Evolutionary conservation across 64 coral and sea anemone species (phyloP).

Genomic region (Montipora sp.): DNA sequence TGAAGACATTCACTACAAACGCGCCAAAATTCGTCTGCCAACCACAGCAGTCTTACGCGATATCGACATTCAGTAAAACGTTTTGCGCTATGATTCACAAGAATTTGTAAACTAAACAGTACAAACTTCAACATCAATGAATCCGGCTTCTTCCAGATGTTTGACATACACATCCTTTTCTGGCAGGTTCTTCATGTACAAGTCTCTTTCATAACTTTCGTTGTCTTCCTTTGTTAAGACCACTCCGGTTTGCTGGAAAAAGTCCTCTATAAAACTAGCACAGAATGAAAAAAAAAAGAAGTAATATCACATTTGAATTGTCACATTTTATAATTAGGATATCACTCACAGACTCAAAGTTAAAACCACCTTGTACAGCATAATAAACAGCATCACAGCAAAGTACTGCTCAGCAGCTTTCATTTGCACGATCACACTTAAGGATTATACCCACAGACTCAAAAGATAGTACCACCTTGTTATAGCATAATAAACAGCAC

Average conservation of each 20-base stretch:
- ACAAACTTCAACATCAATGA: slow-evolving; percentile 62
- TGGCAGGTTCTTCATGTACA: slow-evolving; percentile 42
- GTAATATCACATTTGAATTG: too few relatives aligned
- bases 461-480: too few relatives aligned
- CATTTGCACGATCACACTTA: too few relatives aligned
- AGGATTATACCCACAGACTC: too few relatives aligned
- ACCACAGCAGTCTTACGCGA: not conserved
- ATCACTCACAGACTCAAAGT: too few relatives aligned
- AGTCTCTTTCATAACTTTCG: not conserved
- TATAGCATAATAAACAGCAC: not conserved
- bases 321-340: too few relatives aligned
- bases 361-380: too few relatives aligned
- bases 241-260: slow-evolving; percentile 47
- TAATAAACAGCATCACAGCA: too few relatives aligned
- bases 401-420: too few relatives aligned
- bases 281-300: not conserved
- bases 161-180: slow-evolving; percentile 52
- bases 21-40: not conserved
- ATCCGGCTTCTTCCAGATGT: slow-evolving; percentile 44
- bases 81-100: not conserved
- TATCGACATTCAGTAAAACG: not conserved
- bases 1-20: not conserved
- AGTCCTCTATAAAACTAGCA: slow-evolving; percentile 81
- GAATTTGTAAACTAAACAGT: too few relatives aligned
- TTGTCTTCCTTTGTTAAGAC: slow-evolving; percentile 20